These are phyloP conservation scores for Colistium nudipinnis DNA, from an alignment of 2,113 vertebrate genomes.

Conservation along the genomic window DNA sequence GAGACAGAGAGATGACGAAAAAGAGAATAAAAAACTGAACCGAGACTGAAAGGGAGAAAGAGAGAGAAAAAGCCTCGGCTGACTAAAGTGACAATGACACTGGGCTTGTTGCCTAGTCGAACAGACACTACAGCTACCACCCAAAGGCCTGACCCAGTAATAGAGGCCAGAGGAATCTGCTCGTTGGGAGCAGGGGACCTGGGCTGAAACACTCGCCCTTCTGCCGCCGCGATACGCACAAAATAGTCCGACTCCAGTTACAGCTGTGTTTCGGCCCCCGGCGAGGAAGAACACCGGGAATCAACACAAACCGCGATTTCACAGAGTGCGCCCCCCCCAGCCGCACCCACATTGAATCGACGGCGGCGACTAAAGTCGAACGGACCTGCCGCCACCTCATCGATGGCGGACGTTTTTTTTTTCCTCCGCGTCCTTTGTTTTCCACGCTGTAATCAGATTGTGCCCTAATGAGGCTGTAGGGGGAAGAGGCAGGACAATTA, in stretches of 20 bases:
- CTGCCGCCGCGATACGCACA: conserved; percentile 69
- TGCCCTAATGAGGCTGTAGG: conserved; percentile 74
- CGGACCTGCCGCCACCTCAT: conserved; percentile 41
- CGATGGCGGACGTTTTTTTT: conserved; percentile 42
- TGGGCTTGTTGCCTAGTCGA: conserved; percentile 80
- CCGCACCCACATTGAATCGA: neutral
- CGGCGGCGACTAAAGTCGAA: neutral
- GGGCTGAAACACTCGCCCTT: conserved; percentile 72
- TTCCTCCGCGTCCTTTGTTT: conserved; percentile 63
- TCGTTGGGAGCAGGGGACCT: conserved; percentile 62
- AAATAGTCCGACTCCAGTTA: conserved; percentile 65
- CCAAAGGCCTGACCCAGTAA: conserved; percentile 69
- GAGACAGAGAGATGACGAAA: neutral
- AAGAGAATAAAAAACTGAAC: too few species aligned
- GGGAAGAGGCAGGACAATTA: conserved; percentile 76
- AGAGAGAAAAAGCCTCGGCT: conserved; percentile 29
- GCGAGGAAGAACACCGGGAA: conserved; percentile 65
- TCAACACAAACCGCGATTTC: conserved; percentile 56
- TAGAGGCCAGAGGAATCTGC: conserved; percentile 75
- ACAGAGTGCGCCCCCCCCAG: conserved; percentile 48
- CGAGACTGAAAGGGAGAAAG: conserved; percentile 11
- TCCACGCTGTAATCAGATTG: conserved; percentile 68
- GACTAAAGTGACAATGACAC: conserved; percentile 78
- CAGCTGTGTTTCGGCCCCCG: conserved; percentile 12
- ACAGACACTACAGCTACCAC: conserved; percentile 64